Percentiles rank a stretch among this genome's conserved stretches.
These are phyloP conservation scores for Lamellibrachia columna DNA, from an alignment of 2,888 invertebrate genomes.

Conservation along the genomic window DNA sequence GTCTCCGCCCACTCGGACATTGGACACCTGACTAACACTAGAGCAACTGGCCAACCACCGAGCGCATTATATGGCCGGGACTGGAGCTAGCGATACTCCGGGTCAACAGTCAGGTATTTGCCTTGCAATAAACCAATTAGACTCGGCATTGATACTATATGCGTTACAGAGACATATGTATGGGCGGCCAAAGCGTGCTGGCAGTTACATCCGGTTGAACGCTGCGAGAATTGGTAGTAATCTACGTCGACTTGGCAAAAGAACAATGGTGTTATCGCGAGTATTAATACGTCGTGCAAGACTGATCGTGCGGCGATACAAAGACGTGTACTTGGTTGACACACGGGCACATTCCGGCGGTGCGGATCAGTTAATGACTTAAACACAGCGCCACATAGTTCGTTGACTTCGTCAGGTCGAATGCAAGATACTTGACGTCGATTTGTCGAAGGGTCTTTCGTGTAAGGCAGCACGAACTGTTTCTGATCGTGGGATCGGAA, in stretches of 20 bases:
- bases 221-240: background rate
- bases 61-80: background rate
- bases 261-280: background rate
- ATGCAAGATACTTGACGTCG: background rate
- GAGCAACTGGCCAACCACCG: background rate
- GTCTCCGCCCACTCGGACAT: background rate
- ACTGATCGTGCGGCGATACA: background rate
- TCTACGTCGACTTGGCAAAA: background rate
- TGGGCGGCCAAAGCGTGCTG: background rate
- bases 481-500: background rate
- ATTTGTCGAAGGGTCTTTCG: background rate
- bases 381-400: background rate
- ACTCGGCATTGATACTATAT: background rate
- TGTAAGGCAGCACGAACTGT: background rate
- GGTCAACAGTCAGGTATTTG: background rate
- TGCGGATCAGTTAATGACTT: background rate
- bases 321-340: background rate
- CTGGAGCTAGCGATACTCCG: background rate
- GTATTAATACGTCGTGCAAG: background rate
- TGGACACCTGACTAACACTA: background rate
- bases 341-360: background rate
- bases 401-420: background rate
- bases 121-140: background rate
- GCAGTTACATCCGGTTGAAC: slow-evolving; percentile 10
- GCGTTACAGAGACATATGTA: background rate